Base-by-base conservation (phyloP, 2,113 vertebrate genomes). In the Vulpes ferrilata region DNA sequence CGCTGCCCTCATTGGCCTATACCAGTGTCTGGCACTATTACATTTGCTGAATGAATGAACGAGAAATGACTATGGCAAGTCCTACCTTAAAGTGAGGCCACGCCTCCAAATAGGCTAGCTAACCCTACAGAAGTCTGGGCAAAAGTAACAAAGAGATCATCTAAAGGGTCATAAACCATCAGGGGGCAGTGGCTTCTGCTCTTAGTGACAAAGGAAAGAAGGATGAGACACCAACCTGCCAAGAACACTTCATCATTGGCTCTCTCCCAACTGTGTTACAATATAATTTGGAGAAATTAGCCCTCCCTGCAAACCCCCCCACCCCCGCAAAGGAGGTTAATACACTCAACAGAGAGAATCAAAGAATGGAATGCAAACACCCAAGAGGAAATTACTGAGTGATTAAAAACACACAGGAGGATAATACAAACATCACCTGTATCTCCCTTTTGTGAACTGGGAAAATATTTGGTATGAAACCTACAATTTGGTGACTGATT, bases 311-410 rank as follows among this genome's bases (percentile, higher is more conserved):
- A 59, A 90, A 89, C 48, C 55, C 32, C 57, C 30, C 53, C 23
- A 57, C 7, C n/a, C 32, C 64, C 51, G n/a, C 57, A 59, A 93
- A 93, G 82, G 64, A 84, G 38, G 87, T n/a, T 71, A 84, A 88
- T 76, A 76, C 13, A 79, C 65, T 94, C 60, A 85, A 59, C 86
- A 79, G 51, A 97, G 83, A 93, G 35, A 94, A 90, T 88, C 95
- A 95, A 95, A 94, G 88, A 93, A 32, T 35, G 32, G 59, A 87
- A 96, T n/a, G 79, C 67, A 97, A 96, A 96, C 65, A 95, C 84
- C 69, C 7, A 0, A 90, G 55, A 94, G 94, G 81, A 98, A 96
- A 95, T 78, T 57, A 84, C 80, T 22, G 27, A 30, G 74, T 74
- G 82, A 84, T 96, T 96, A 93, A 93, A 94, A 84, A 80, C 53